Evolutionary conservation across 30 jellyfish, hydroid and myxozoan genomes (phyloP), one percentile per base, ranked within the genome.

Genomic region (Mastigias papua): DNA sequence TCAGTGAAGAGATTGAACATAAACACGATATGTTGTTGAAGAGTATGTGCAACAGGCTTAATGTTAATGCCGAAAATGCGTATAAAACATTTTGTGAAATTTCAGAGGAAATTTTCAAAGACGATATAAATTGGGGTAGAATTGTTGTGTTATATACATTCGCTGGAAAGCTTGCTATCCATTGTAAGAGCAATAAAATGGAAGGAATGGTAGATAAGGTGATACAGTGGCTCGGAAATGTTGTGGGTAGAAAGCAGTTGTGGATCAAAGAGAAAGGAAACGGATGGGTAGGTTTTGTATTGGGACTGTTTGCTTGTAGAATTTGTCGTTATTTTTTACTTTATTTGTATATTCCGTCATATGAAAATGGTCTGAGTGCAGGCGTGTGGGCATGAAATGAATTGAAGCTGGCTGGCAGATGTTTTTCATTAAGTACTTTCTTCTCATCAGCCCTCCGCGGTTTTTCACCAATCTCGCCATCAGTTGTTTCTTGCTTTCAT

Each of bases 281-380:
- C 21, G 99, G 99, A 35, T 95, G 99, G 99, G 99, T 95, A 86
- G 81, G 99, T 69, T 42, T n/a, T n/a, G n/a, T n/a, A n/a, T n/a
- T n/a, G n/a, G n/a, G n/a, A n/a, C n/a, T n/a, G n/a, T n/a, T n/a
- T n/a, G n/a, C n/a, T n/a, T n/a, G n/a, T n/a, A n/a, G n/a, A n/a
- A n/a, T n/a, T n/a, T n/a, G n/a, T n/a, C n/a, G n/a, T n/a, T n/a
- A n/a, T n/a, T n/a, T n/a, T n/a, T n/a, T n/a, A n/a, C n/a, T n/a
- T n/a, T n/a, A n/a, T n/a, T n/a, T n/a, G n/a, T n/a, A n/a, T n/a
- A n/a, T n/a, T n/a, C n/a, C n/a, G n/a, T n/a, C n/a, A n/a, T n/a
- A n/a, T n/a, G n/a, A n/a, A n/a, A n/a, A n/a, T n/a, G n/a, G n/a
- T n/a, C n/a, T n/a, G n/a, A n/a, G n/a, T n/a, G n/a, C n/a, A n/a